Evolutionary conservation across 1,140 invertebrate species (phyloP), one percentile per base, ranked within the genome.

Genomic region (Holcopasites calliopsidis): DNA sequence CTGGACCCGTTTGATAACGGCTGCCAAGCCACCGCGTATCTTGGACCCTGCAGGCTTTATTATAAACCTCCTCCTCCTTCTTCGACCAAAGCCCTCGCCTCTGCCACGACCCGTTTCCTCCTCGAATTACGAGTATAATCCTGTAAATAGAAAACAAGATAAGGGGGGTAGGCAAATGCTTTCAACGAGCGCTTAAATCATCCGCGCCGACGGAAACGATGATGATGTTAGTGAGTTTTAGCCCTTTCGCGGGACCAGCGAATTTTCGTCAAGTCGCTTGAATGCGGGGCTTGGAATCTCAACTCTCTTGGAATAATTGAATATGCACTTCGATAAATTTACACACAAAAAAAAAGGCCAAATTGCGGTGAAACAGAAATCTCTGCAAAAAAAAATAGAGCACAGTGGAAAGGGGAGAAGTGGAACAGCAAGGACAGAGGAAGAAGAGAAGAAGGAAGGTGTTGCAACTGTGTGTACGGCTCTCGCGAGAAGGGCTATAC

Each of bases 1-100:
- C 83, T 88, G 86, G 87, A 88, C 86, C 77, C 81, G 83, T 74
- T 83, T 78, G 87, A 88, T 88, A 88, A 88, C 86, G 85, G 76
- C 79, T 80, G 75, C 76, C 80, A 79, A n/a, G 76, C 82, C 71
- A 81, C 83, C 71, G 80, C 83, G 80, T 87, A 88, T 88, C 87
- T 88, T 88, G 86, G 81, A 84, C 81, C 77, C 81, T 82, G 81
- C 87, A 87, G 87, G 85, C 87, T 88, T 88, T 88, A 88, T 87
- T 86, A 88, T 85, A 84, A 85, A 79, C 79, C 82, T 77, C 68
- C 82, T 78, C 76, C 72, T 28, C 64, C 78, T 80, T 78, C 77
- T 81, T 76, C 65, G 49, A 26, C 40, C 38, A 60, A n/a, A 38
- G 42, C 42, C 38, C 57, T 35, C 70, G 35, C 40, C 50, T 42